phyloP scores from a whole-genome alignment of 2,888 invertebrate species.

The Andrena trimmerana region DNA sequence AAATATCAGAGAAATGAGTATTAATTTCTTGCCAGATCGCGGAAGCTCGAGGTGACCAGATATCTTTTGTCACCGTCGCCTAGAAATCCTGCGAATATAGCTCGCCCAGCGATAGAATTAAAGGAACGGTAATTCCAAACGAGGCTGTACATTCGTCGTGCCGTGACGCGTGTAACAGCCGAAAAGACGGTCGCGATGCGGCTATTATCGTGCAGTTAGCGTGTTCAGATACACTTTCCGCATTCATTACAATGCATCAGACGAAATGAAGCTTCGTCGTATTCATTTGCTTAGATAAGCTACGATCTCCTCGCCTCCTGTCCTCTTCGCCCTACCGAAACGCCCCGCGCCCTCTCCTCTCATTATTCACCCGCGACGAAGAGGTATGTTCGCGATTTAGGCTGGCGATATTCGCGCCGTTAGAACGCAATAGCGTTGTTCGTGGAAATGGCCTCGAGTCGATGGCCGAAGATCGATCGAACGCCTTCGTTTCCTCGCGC shows the following conservation, averaged over 20 bases:
- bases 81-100: slow-evolving; percentile 14
- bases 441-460: slow-evolving; percentile 37
- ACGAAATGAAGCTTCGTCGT: slow-evolving; percentile 81
- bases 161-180: slow-evolving; percentile 51
- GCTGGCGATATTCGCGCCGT: slow-evolving; percentile 60
- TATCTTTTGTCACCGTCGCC: background rate
- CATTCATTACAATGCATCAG: slow-evolving; percentile 81
- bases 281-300: slow-evolving; percentile 83
- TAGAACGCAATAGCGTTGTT: slow-evolving; percentile 31
- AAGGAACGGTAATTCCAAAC: slow-evolving; percentile 25
- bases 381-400: slow-evolving; percentile 73
- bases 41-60: no score
- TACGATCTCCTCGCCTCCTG: slow-evolving; percentile 68
- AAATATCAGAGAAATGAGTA: background rate
- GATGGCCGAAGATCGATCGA: slow-evolving; percentile 3
- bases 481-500: background rate
- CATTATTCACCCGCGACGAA: slow-evolving; percentile 75
- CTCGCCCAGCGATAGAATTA: slow-evolving; percentile 4
- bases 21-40: background rate
- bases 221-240: slow-evolving; percentile 81
- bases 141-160: slow-evolving; percentile 39
- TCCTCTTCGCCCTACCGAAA: slow-evolving; percentile 56
- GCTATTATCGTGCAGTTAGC: slow-evolving; percentile 72
- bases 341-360: slow-evolving; percentile 44
- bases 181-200: slow-evolving; percentile 46